Evolutionary conservation across 2,888 invertebrate genomes (phyloP), one percentile per base, ranked within the genome.

Genomic region (Baronia brevicornis): DNA sequence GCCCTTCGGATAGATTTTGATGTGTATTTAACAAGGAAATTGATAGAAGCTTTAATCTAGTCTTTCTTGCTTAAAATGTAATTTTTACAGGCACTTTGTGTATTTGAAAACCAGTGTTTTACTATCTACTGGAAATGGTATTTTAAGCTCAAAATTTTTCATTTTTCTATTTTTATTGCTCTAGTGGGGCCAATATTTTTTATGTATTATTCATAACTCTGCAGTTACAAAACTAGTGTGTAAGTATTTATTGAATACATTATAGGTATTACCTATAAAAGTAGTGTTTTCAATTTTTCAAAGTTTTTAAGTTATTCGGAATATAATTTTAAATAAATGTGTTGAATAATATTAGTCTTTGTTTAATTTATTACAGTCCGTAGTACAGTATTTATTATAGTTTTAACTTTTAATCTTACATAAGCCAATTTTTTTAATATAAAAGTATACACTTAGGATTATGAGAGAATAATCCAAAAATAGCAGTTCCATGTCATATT

Each of bases 21-120:
- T 53, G 44, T 69, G 54, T 62, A 60, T 66, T 64, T 50, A 52
- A 59, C 62, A 65, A 61, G 67, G 60, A 71, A 72, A 71, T 71
- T 70, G 51, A 77, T 64, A 74, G 80, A 82, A 80, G 79, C 79
- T 82, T 78, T 74, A 75, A 75, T 84, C 84, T 84, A 84, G 84
- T 84, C 84, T 69, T 68, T 71, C 69, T 68, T 61, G 74, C 71
- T 68, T 67, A 58, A 48, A 53, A 72, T 74, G 75, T 70, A 74
- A 72, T 71, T 69, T 65, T 52, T 60, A 53, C 48, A 51, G 67
- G 73, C 74, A 73, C 61, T 44, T 49, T 40, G 38, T 44, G 49
- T 51, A 48, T 60, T 60, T 46, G 48, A 41, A 59, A 58, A 54
- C 62, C 66, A 72, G 69, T 73, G 61, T 65, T 51, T 50, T 38